Base-by-base conservation (phyloP, 2,797 vertebrate species). In the Enteromius paludinosus region DNA sequence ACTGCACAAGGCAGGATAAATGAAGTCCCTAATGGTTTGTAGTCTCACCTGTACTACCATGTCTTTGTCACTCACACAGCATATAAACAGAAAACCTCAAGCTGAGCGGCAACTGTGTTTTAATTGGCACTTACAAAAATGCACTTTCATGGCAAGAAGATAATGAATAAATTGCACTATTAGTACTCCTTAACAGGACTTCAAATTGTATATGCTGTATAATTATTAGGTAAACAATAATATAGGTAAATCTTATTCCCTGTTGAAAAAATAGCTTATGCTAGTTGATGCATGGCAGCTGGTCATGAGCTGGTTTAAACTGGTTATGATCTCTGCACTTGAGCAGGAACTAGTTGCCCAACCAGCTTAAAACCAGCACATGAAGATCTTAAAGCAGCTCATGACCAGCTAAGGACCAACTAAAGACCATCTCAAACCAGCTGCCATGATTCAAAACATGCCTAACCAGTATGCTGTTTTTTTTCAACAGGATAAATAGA, bases 1-100 rank as follows among this genome's bases (percentile, higher is more conserved):
- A 91, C 89, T 89, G 88, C 86, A 84, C 87, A 89, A 90, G 91
- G 90, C 89, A 89, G 90, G 91, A 89, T 91, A 91, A 93, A 90
- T 90, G 71, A 91, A 90, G 85, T 91, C 91, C 87, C 89, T 35
- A 73, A 81, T 74, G 88, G 88, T 79, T 82, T 81, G 11, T 56
- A 35, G 69, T 84, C 86, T 83, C 82, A 81, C 90, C 87, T 89
- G 88, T 91, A 91, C 87, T 90, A 90, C 87, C 88, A 84, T 85
- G 87, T 89, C 84, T 85, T 85, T 81, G 54, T 84, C 82, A 88
- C 83, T 83, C 70, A 71, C 89, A 85, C 45, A 74, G 74, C 15
- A 68, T 30, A 78, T 35, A 69, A 59, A 20, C 38, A 71, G 54
- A 80, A 65, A 54, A 30, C 10, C 38, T 70, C 66, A 70, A 43